Conservation (phyloP, 2,888 invertebrate genomes). For the Ormyrus thymus region DNA sequence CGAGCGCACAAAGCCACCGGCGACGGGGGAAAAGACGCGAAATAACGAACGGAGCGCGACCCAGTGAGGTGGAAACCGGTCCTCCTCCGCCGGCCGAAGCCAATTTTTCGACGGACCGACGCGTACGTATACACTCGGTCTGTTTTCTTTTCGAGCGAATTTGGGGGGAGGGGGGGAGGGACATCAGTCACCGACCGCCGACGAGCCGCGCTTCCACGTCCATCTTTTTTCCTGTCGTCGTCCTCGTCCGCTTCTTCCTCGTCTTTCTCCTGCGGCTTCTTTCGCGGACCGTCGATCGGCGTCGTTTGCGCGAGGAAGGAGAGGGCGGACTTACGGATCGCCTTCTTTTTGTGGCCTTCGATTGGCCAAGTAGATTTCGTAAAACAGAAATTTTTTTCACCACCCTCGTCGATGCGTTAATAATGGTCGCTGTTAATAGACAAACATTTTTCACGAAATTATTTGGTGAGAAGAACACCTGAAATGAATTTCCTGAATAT, state of each 20-base stretch:
- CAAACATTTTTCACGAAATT: too few species aligned
- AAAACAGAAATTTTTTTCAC: too few species aligned
- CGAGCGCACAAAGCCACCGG: conserved; percentile 4
- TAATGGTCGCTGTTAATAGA: too few species aligned
- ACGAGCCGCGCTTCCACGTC: conserved; percentile 23
- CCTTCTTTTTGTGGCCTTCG: too few species aligned
- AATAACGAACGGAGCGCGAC: conserved; percentile 65
- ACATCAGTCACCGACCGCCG: conserved; percentile 50
- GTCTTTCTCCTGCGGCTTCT: neutral
- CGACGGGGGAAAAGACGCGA: conserved; percentile 61
- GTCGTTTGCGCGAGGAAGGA: too few species aligned
- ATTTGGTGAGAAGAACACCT: too few species aligned
- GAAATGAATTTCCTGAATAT: too few species aligned
- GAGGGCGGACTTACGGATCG: too few species aligned
- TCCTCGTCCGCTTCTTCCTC: conserved; percentile 7
- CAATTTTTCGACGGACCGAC: conserved; percentile 48
- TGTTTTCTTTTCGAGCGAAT: conserved; percentile 18
- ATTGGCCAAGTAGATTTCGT: too few species aligned
- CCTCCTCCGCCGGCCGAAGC: conserved; percentile 38
- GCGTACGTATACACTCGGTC: neutral
- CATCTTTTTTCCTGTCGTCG: conserved; percentile 42
- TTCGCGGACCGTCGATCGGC: neutral
- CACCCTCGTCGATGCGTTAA: too few species aligned
- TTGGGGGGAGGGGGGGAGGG: conserved; percentile 41
- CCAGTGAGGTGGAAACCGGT: conserved; percentile 51